These are phyloP conservation scores for Ruditapes philippinarum DNA, from an alignment of 1,140 invertebrate species.

Conservation along the genomic window DNA sequence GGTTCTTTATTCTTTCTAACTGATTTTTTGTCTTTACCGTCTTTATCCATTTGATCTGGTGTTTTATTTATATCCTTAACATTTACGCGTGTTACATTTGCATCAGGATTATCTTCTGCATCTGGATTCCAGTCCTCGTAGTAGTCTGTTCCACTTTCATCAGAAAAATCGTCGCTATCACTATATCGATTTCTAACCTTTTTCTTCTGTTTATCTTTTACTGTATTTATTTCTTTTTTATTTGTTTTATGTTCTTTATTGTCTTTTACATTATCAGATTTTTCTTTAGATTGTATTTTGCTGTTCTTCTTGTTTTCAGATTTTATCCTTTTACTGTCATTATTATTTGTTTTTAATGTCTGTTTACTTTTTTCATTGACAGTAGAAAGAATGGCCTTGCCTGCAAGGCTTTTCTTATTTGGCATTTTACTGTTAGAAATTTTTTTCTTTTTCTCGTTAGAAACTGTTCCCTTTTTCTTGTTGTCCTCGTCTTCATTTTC, in stretches of 20 bases:
- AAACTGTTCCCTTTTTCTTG: background rate
- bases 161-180: background rate
- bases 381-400: background rate
- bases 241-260: background rate
- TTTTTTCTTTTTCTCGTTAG: background rate
- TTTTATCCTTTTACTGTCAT: background rate
- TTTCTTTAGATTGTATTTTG: background rate
- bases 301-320: background rate
- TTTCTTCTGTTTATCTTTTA: background rate
- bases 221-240: background rate
- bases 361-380: conserved; percentile 13
- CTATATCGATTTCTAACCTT: background rate
- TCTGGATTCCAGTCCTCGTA: conserved; percentile 57
- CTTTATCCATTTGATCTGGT: background rate
- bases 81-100: background rate
- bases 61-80: background rate
- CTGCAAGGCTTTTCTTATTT: background rate
- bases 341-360: background rate
- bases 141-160: conserved; percentile 4
- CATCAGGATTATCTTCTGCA: conserved; percentile 51
- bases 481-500: background rate
- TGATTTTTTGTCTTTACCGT: background rate
- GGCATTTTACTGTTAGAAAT: background rate
- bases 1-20: background rate
- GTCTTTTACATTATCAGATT: background rate